phyloP scores from a whole-genome alignment of 2,113 vertebrate genomes.

The Campylomormyrus numenius region DNA sequence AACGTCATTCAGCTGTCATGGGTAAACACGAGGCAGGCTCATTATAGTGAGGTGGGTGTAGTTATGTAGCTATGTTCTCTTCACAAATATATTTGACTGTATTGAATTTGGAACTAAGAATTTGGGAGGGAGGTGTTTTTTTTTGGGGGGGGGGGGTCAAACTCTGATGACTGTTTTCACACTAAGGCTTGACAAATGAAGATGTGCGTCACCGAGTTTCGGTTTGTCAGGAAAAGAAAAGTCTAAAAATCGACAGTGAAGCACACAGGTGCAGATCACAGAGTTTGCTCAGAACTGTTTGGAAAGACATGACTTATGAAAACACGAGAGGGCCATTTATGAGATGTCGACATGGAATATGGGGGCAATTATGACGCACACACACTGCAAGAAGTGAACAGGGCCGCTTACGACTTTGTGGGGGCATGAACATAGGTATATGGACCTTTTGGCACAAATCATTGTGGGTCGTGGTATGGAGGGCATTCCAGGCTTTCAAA shows the following conservation, averaged over 20 bases:
- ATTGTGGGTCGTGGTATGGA: not conserved
- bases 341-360: not conserved
- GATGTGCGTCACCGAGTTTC: not conserved
- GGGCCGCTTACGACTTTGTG: not conserved
- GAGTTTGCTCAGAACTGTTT: not conserved
- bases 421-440: not conserved
- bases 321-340: not conserved
- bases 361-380: not conserved
- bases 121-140: not conserved
- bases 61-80: not conserved
- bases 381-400: not conserved
- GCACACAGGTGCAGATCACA: not conserved
- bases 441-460: not conserved
- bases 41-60: not conserved
- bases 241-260: not conserved
- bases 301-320: not conserved
- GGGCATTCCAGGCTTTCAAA: not conserved
- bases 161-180: not conserved
- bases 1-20: not conserved
- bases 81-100: not conserved
- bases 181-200: not conserved
- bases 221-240: not conserved
- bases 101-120: conserved; percentile 2
- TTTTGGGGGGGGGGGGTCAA: not conserved
- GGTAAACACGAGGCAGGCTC: not conserved